Percentiles rank a stretch among this genome's conserved stretches.
These are phyloP conservation scores for Mobula hypostoma DNA, from an alignment of 2,113 vertebrate genomes.

Conservation along the genomic window DNA sequence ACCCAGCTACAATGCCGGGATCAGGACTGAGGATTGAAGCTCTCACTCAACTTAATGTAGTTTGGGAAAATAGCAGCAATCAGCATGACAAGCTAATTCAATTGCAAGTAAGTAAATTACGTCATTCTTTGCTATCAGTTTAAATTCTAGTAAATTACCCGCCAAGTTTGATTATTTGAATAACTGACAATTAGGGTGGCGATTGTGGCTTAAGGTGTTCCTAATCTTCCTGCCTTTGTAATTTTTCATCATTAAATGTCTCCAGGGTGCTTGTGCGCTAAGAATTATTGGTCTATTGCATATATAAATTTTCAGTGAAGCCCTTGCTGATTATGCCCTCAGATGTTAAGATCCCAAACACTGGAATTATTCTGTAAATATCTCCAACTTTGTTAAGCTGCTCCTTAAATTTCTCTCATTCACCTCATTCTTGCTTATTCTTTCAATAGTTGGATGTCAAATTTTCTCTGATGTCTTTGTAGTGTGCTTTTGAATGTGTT, in stretches of 20 bases:
- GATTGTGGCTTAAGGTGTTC: background rate
- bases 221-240: background rate
- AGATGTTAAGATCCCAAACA: background rate
- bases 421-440: no score
- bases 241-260: background rate
- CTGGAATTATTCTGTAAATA: background rate
- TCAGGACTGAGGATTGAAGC: constrained; percentile 43
- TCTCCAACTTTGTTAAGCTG: no score
- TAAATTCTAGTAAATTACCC: background rate
- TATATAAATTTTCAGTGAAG: background rate
- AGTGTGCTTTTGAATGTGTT: no score
- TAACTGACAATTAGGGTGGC: background rate
- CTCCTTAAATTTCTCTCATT: no score
- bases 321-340: no score
- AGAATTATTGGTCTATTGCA: background rate
- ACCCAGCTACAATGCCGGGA: rapidly evolving
- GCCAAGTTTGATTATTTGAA: background rate
- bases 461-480: no score
- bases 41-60: background rate
- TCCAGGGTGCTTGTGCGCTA: background rate
- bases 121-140: background rate
- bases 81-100: constrained; percentile 47
- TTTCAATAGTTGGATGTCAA: no score
- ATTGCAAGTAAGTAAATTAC: constrained; percentile 47
- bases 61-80: constrained; percentile 43